Conservation (phyloP, 2,113 vertebrate genomes). For the Egretta garzetta region DNA sequence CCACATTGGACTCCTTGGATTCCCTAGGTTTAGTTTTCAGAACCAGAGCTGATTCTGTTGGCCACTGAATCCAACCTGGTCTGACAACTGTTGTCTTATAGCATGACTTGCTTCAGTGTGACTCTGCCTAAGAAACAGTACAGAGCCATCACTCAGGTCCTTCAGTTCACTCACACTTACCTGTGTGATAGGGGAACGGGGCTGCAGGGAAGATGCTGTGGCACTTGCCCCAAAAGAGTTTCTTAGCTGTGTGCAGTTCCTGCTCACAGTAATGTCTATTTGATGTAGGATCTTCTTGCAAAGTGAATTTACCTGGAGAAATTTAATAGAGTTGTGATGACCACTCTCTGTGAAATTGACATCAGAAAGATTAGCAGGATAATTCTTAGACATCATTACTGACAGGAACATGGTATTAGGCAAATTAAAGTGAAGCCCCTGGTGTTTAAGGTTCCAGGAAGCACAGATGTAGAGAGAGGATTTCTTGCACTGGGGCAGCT, state of each 20-base stretch:
- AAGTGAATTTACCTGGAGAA: slow-evolving; percentile 60
- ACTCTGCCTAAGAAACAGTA: neutral
- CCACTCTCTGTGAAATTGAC: slow-evolving; percentile 28
- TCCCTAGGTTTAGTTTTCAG: neutral
- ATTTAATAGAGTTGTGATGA: slow-evolving; percentile 41
- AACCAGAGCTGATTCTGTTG: neutral
- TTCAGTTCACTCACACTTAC: neutral
- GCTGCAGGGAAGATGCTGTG: neutral
- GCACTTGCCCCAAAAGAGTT: neutral
- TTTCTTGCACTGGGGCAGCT: slow-evolving; percentile 46
- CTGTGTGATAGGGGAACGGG: neutral
- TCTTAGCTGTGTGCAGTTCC: neutral
- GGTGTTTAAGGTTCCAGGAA: slow-evolving; percentile 63
- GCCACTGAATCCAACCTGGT: neutral
- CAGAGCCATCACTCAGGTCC: neutral
- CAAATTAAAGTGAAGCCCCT: slow-evolving; percentile 56
- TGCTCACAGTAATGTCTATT: neutral
- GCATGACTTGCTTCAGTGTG: neutral
- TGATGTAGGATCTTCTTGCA: neutral
- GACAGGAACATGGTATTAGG: slow-evolving; percentile 40
- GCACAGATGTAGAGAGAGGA: slow-evolving; percentile 32
- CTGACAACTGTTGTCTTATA: neutral
- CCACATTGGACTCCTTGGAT: neutral
- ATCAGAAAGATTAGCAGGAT: slow-evolving; percentile 49
- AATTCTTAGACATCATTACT: slow-evolving; percentile 44